A percentile compares a stretch with the other conserved stretches of the same genome.
Evolutionary conservation across 2,797 vertebrate species (phyloP).

Genomic region (Podargus strigoides): DNA sequence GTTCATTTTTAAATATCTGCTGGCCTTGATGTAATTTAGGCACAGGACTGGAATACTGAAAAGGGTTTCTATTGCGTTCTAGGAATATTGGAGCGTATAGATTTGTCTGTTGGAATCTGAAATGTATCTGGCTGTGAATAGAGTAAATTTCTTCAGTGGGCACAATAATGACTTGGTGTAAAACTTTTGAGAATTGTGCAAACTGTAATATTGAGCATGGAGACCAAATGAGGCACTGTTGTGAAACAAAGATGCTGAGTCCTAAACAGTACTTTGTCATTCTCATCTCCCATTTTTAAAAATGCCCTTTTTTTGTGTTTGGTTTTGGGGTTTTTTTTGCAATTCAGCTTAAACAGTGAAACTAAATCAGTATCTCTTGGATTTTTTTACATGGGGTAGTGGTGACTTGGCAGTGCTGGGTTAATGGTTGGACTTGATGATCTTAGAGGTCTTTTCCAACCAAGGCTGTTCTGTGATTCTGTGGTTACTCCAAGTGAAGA

Average conservation of each 20-base stretch:
- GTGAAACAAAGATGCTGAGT: neutral
- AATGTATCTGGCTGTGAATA: neutral
- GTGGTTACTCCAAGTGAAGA: no score
- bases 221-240: neutral
- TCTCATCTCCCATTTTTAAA: neutral
- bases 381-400: no score
- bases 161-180: neutral
- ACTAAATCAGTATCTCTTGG: neutral
- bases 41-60: neutral
- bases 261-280: neutral
- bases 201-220: neutral
- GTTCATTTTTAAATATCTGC: neutral
- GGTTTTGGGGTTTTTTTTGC: neutral
- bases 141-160: neutral
- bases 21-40: neutral
- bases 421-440: no score
- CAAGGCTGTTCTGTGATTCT: no score
- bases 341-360: neutral
- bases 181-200: neutral
- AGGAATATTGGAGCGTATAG: neutral
- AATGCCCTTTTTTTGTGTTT: neutral
- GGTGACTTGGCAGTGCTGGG: no score
- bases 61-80: neutral
- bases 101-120: neutral
- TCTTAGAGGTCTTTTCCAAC: no score